Evolutionary conservation across 2,888 invertebrate genomes (phyloP), one percentile per base, ranked within the genome.

Genomic region (Nomada fabriciana): DNA sequence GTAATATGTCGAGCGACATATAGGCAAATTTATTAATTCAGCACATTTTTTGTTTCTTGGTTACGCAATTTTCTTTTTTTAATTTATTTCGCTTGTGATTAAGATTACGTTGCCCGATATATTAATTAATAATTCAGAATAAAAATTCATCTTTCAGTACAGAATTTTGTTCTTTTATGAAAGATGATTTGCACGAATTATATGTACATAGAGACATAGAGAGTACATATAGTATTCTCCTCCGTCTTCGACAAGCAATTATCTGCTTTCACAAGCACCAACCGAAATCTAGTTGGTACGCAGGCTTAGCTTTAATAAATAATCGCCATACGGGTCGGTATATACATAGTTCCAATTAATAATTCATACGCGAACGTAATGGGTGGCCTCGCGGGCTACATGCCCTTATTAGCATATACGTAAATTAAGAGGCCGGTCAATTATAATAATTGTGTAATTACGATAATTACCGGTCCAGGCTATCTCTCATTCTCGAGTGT

Each of bases 381-480:
- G 90, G 86, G 89, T 88, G 89, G 89, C 81, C 87, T 76, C 60
- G 53, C 72, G 59, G 52, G 23, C 52, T 60, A 52, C 43, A 60
- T 50, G 68, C 55, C 18, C 47, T 15, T 83, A 89, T 90, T 90
- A 90, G 85, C 90, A 89, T 89, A 88, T 73, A 82, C 84, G 86
- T 84, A 89, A 90, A 90, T 90, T 88, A 88, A 89, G 88, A 85
- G 78, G 36, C 82, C 72, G 71, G 85, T 80, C 86, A 89, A 91
- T 91, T 91, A 90, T 84, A 86, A 88, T 88, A 88, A 91, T 90
- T 89, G 87, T 81, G 76, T 89, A 88, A 89, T 91, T 88, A 89
- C 87, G 87, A 88, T 89, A 90, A 89, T 87, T 89, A 73, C 70
- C 71, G 74, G 73, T 55, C 71, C 74, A 75, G 55, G 36, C 18